Evolutionary conservation across 2,888 invertebrate genomes (phyloP).

Genomic region (Drosophila cognata): DNA sequence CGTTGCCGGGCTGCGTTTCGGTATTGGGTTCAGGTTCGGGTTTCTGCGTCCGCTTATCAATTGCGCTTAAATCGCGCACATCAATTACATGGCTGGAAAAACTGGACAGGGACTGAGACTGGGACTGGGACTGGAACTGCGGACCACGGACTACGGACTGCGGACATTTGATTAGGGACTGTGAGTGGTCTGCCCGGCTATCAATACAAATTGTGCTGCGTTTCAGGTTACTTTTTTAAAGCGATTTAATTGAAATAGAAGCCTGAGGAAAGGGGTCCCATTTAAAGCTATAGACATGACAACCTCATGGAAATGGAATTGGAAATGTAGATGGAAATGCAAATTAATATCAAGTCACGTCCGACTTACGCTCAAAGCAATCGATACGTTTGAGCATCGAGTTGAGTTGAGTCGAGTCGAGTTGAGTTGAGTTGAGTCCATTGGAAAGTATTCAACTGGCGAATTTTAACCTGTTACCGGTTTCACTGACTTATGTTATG

Average conservation of each 20-base stretch:
- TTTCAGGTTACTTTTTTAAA: slow-evolving; percentile 65
- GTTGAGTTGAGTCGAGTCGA: slow-evolving; percentile 1
- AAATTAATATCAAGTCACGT: slow-evolving; percentile 48
- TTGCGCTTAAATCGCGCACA: slow-evolving; percentile 72
- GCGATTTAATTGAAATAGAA: slow-evolving; percentile 76
- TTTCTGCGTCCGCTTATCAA: slow-evolving; percentile 62
- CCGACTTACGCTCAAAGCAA: slow-evolving; percentile 27
- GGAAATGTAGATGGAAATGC: slow-evolving; percentile 30
- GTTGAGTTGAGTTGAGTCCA: slow-evolving; percentile 5
- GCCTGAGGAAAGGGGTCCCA: slow-evolving; percentile 22
- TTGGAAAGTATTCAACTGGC: slow-evolving; percentile 30
- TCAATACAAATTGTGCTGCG: slow-evolving; percentile 64
- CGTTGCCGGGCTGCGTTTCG: slow-evolving; percentile 13
- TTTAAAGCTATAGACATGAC: slow-evolving; percentile 20
- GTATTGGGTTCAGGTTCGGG: slow-evolving; percentile 33
- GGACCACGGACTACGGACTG: not conserved
- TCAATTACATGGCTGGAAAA: slow-evolving; percentile 61
- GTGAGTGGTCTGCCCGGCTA: slow-evolving; percentile 19
- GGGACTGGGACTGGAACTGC: not conserved
- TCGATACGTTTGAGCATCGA: slow-evolving; percentile 27
- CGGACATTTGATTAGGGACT: not conserved
- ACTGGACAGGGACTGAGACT: slow-evolving; percentile 31
- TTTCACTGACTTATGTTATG: not conserved
- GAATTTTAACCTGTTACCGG: slow-evolving; percentile 10
- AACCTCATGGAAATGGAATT: slow-evolving; percentile 50